Base-by-base conservation (phyloP, 2,113 vertebrate genomes). In the Platichthys stellatus region DNA sequence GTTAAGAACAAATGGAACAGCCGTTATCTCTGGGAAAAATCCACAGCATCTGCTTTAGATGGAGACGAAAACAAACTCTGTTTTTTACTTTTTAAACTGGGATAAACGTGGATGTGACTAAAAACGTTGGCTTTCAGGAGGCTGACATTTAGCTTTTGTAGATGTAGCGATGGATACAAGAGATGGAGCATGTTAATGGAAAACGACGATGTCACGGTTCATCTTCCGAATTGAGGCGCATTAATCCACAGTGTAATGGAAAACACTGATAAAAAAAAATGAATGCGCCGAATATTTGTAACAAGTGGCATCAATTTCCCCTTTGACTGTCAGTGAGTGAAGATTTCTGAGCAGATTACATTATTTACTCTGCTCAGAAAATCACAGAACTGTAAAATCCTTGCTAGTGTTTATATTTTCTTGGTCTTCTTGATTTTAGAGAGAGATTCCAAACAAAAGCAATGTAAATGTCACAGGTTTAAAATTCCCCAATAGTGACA, bases 61-160 rank as follows among this genome's bases (percentile, higher is more conserved):
- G 70, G 85, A 84, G 88, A 80, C 51, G 75, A 83, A 82, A 91
- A 81, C 61, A 79, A 83, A 86, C 82, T 78, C 5, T 43, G 80
- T 87, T 90, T 92, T 91, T 76, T 88, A 54, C 74, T 86, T 81
- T 88, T 81, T 26, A 63, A 67, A 66, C 64, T 84, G 69, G 76
- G 76, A 80, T 81, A 87, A 91, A 76, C 84, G 72, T 71, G 80
- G 78, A 84, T 83, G 82, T 80, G 86, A 88, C 69, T 80, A 69
- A 77, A 86, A 88, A 83, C 79, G 74, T 69, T 82, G 69, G 51
- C 82, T 86, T 87, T 89, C 86, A 90, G 83, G 91, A 86, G 89
- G 86, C 57, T 93, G 91, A 90, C 92, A 92, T 92, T 94, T 91
- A 91, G 82, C 90, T 80, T 81, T 84, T 88, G 82, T 82, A 88